These are phyloP conservation scores for Lepilemur septentrionalis DNA, from an alignment of 2,797 vertebrate genomes.

Conservation along the genomic window DNA sequence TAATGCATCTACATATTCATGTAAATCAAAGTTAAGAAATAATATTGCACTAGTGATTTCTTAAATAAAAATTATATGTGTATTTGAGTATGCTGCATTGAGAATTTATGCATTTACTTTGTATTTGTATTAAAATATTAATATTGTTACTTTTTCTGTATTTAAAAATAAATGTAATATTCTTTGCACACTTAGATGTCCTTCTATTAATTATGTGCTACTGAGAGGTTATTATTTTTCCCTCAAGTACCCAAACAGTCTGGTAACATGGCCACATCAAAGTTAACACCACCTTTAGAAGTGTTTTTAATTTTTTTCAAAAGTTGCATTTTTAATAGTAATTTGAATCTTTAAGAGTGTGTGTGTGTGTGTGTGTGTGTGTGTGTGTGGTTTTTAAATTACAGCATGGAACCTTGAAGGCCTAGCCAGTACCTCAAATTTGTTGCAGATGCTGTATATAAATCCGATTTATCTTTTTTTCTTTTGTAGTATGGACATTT, in stretches of 20 bases:
- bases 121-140: slow-evolving; percentile 37
- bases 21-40: not conserved
- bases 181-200: slow-evolving; percentile 1
- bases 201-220: slow-evolving; percentile 45
- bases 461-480: slow-evolving; percentile 67
- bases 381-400: slow-evolving; percentile 80
- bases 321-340: slow-evolving; percentile 80
- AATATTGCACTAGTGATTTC: not conserved
- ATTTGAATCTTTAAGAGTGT: slow-evolving; percentile 51
- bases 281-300: slow-evolving; percentile 75
- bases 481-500: slow-evolving; percentile 16
- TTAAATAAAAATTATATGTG: not conserved
- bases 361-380: slow-evolving; percentile 35
- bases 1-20: not conserved
- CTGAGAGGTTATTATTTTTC: slow-evolving; percentile 46
- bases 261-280: slow-evolving; percentile 78
- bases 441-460: slow-evolving; percentile 72
- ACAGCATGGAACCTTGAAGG: slow-evolving; percentile 76
- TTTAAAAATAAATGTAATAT: slow-evolving; percentile 39
- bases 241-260: slow-evolving; percentile 68
- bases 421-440: slow-evolving; percentile 66
- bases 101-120: not conserved
- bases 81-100: not conserved
- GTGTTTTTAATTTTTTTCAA: slow-evolving; percentile 79
- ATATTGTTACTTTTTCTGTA: slow-evolving; percentile 18